Evolutionary conservation across 1,140 invertebrate species (phyloP), one percentile per base, ranked within the genome.

Genomic region (Megathymus violae): DNA sequence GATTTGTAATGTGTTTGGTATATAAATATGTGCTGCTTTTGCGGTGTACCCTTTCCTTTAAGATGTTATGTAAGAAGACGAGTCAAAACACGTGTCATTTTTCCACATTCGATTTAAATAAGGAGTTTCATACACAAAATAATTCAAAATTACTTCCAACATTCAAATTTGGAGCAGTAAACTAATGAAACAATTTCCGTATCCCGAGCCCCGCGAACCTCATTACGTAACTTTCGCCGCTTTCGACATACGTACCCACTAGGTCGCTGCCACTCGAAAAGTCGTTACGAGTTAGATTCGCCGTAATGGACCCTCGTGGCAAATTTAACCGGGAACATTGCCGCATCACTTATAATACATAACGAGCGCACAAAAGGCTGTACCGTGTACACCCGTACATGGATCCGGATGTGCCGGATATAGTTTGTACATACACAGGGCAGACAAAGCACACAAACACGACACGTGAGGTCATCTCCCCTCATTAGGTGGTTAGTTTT

Each of bases 311-410:
- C 64, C 54, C 63, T 61, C 58, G 62, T 64, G 64, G 51, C 52
- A 48, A 56, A 67, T 66, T 71, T 71, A 67, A 62, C 62, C 47
- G 64, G 64, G 62, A 69, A 61, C 63, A 62, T 62, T 71, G 71
- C 63, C 69, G 69, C 67, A 67, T 73, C 62, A 74, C 76, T 82
- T 56, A 56, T 56, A 70, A 65, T 82, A 89, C 79, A 88, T 85
- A 88, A 79, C 77, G 69, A 70, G 73, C 80, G 85, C 73, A 85
- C 82, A 82, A 87, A 84, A 80, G 84, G 69, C 76, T 71, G n/a
- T n/a, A n/a, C n/a, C n/a, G n/a, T n/a, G n/a, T n/a, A n/a, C n/a
- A n/a, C n/a, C n/a, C n/a, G n/a, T n/a, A n/a, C n/a, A n/a, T n/a
- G n/a, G n/a, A n/a, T n/a, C n/a, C n/a, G n/a, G n/a, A n/a, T n/a